phyloP scores from a whole-genome alignment of 2,888 invertebrate genomes.

The Lathronympha strigana region DNA sequence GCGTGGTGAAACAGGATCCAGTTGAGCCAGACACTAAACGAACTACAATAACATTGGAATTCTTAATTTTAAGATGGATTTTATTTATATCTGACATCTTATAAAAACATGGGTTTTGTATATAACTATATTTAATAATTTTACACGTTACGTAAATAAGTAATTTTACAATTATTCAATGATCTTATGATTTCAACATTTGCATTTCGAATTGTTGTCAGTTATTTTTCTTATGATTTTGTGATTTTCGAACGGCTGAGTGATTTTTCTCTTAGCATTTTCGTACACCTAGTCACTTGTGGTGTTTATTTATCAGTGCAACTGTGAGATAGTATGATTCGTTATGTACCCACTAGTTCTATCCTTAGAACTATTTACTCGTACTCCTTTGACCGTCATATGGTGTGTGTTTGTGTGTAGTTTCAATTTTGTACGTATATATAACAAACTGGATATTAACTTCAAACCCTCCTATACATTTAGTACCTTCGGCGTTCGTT shows the following conservation, averaged over 20 bases:
- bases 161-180: conserved; percentile 26
- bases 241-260: conserved; percentile 25
- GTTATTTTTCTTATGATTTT: conserved; percentile 35
- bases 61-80: too few relatives aligned
- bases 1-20: too few relatives aligned
- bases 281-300: conserved; percentile 38
- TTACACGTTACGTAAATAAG: conserved; percentile 31
- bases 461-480: too few relatives aligned
- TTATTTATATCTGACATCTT: conserved; percentile 10
- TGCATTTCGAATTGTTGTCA: conserved; percentile 36
- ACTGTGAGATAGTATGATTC: not conserved
- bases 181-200: conserved; percentile 32
- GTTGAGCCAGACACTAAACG: too few relatives aligned
- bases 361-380: too few relatives aligned
- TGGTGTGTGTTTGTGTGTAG: too few relatives aligned
- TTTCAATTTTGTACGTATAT: too few relatives aligned
- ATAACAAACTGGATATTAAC: too few relatives aligned
- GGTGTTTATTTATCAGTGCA: conserved; percentile 1
- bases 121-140: not conserved
- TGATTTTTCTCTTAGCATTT: conserved; percentile 34
- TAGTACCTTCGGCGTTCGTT: too few relatives aligned
- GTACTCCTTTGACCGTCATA: too few relatives aligned
- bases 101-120: not conserved
- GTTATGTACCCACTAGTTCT: too few relatives aligned
- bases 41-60: too few relatives aligned